phyloP scores from a whole-genome alignment of 2,888 invertebrate species.

The Limenitis camilla region DNA sequence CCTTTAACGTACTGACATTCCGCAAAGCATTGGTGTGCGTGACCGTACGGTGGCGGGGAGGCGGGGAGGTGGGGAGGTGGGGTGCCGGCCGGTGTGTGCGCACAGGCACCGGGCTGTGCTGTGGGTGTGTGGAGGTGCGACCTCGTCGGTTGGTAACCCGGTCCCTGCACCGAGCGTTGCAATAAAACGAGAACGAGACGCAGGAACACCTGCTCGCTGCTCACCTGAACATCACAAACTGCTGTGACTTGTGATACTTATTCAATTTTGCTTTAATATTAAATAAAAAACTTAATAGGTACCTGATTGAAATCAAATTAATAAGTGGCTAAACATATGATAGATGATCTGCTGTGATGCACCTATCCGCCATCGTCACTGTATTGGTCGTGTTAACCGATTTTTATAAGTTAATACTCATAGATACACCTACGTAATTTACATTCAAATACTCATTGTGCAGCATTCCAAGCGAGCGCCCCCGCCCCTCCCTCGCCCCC shows the following conservation, averaged over 20 bases:
- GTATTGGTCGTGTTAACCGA: neutral
- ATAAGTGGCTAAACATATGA: no score
- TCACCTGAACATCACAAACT: no score
- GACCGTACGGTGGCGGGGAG: neutral
- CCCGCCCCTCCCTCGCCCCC: slow-evolving; percentile 15
- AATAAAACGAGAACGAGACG: slow-evolving; percentile 5
- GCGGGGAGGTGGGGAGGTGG: neutral
- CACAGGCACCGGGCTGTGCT: neutral
- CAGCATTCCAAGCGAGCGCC: slow-evolving; percentile 2
- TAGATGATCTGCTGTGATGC: no score
- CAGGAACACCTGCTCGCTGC: slow-evolving; percentile 9
- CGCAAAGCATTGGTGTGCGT: neutral
- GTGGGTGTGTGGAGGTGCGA: no score
- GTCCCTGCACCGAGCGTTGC: slow-evolving; percentile 7
- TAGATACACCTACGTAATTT: neutral
- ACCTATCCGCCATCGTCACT: neutral
- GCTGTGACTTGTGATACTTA: neutral
- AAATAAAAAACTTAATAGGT: no score
- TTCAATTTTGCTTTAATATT: no score
- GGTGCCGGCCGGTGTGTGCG: slow-evolving; percentile 1
- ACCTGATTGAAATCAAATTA: no score
- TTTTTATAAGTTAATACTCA: neutral
- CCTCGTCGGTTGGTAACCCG: slow-evolving; percentile 6
- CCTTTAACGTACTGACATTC: slow-evolving; percentile 8
- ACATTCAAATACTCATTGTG: neutral